Conservation (phyloP, 2,888 invertebrate species). For the Drosophila quinaria region DNA sequence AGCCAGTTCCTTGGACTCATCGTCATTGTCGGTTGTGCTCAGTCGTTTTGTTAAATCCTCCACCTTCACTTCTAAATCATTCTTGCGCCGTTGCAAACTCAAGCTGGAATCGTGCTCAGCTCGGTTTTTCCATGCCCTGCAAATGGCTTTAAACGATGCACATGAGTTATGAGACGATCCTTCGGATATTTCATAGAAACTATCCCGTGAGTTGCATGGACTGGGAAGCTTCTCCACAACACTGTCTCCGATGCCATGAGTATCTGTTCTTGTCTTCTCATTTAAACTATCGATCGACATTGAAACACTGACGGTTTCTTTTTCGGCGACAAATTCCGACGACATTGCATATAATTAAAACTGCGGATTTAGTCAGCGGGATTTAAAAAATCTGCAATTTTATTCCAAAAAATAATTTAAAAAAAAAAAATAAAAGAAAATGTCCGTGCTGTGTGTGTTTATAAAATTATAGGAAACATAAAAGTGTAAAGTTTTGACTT, state of each 20-base stretch:
- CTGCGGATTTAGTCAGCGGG: conserved; percentile 9
- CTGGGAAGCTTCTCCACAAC: conserved; percentile 6
- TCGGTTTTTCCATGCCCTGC: conserved; percentile 33
- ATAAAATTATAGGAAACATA: neutral
- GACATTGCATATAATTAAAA: conserved; percentile 16
- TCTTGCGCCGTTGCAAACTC: conserved; percentile 3
- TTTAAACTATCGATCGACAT: neutral
- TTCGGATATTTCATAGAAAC: neutral
- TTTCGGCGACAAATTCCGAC: neutral
- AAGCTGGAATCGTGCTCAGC: conserved; percentile 12
- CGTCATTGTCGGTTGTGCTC: neutral
- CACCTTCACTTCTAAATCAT: neutral
- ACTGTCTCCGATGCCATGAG: conserved; percentile 31
- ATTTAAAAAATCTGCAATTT: neutral
- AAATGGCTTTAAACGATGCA: conserved; percentile 32
- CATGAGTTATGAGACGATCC: conserved; percentile 33
- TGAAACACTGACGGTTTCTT: neutral
- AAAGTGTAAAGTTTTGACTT: neutral
- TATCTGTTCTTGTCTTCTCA: neutral
- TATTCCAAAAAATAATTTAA: conserved; percentile 5
- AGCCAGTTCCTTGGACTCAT: neutral
- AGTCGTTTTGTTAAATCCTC: neutral
- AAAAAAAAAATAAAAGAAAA: neutral
- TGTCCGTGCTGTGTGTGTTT: neutral
- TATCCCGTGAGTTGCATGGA: neutral